Evolutionary conservation across 2,113 vertebrate genomes (phyloP).

Genomic region (Erpornis zantholeuca): DNA sequence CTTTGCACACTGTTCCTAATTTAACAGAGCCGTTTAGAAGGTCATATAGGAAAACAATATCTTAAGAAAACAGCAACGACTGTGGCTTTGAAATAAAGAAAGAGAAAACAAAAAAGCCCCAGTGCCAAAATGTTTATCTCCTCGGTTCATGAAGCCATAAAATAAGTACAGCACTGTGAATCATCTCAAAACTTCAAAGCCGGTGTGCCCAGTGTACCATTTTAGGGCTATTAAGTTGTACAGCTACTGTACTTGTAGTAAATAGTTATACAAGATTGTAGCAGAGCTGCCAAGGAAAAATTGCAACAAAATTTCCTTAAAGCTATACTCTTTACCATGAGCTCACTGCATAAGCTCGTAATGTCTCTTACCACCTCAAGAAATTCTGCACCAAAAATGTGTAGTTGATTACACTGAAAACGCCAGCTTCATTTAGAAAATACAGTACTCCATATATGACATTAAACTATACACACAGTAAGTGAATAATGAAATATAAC

Average conservation of each 20-base stretch:
- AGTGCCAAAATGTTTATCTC: slow-evolving; percentile 59
- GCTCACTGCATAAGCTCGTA: accelerated
- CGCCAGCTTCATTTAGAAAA: neutral
- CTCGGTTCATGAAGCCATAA: slow-evolving; percentile 59
- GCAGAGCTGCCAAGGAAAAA: slow-evolving; percentile 22
- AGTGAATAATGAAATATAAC: neutral
- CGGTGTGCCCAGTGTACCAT: slow-evolving; percentile 45
- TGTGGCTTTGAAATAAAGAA: slow-evolving; percentile 25
- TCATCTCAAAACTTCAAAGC: slow-evolving; percentile 67
- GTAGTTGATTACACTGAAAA: neutral
- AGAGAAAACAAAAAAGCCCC: neutral
- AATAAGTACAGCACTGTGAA: slow-evolving; percentile 54
- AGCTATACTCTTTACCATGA: neutral
- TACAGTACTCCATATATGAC: neutral
- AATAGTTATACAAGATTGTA: slow-evolving; percentile 61
- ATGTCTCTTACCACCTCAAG: neutral
- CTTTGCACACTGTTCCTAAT: slow-evolving; percentile 40
- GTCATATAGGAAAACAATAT: slow-evolving; percentile 46
- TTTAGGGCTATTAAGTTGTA: slow-evolving; percentile 62
- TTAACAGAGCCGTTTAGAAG: slow-evolving; percentile 21
- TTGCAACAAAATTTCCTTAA: slow-evolving; percentile 8
- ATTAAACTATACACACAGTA: neutral
- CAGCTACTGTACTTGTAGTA: slow-evolving; percentile 52
- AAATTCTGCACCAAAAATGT: neutral
- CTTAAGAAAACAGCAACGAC: slow-evolving; percentile 41